Evolutionary conservation across 2,888 invertebrate genomes (phyloP), one percentile per base, ranked within the genome.

Genomic region (Anodontia alba): DNA sequence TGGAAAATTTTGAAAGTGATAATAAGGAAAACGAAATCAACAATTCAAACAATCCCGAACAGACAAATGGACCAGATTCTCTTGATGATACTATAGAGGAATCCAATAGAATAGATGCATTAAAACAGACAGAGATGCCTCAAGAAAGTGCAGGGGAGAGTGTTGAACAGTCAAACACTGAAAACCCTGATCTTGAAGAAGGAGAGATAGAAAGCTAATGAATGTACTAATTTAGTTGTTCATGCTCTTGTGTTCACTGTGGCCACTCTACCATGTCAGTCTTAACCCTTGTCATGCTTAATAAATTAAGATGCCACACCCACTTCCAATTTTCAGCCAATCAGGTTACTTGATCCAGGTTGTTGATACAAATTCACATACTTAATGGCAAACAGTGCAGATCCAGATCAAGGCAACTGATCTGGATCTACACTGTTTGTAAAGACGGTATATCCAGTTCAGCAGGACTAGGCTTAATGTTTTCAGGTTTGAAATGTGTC

Each of bases 181-280:
- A 77, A 73, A 76, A 78, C 36, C 75, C 75, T 46, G 85, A 85
- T 26, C 46, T 86, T 38, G 89, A 89, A 67, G 89, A 89, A 73
- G 89, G 89, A n/a, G 89, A 89, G 76, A 80, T 89, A 49, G 81
- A 77, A 57, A 85, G 82, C 46, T 85, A 87, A 85, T 85, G 75
- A 71, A 57, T 57, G 38, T 36, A n/a, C 17, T 15, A 43, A 7
- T 29, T 57, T 69, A 76, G 76, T 51, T 36, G 15, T 38, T 42
- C 7, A 42, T 42, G 20, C 38, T 36, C 10, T 17, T 20, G n/a
- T 23, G 38, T 62, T 62, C 62, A 62, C 23, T 38, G 12, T 8
- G 38, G 38, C 38, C 12, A 38, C 12, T 38, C 38, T 8, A 38
- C 38, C 67, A 33, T 38, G 38, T 67, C n/a, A 67, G 23, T 29